phyloP scores from a whole-genome alignment of 2,113 vertebrate genomes.

The Microcebus lehilahytsara region DNA sequence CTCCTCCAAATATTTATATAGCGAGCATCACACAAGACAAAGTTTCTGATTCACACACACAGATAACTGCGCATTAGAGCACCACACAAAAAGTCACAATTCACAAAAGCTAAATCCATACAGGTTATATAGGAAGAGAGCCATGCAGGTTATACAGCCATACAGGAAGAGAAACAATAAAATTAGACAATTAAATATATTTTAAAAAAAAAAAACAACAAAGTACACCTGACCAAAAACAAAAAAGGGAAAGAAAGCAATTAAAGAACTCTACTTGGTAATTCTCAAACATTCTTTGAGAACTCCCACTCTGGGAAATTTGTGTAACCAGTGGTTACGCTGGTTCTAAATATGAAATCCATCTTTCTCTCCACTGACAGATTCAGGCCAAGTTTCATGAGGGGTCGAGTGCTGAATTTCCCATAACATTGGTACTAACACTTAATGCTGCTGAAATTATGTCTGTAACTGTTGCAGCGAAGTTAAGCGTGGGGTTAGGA shows the following conservation, averaged over 20 bases:
- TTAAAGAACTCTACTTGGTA: background rate
- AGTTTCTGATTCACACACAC: background rate
- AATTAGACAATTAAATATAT: background rate
- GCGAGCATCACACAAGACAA: background rate
- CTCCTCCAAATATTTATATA: background rate
- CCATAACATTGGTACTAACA: background rate
- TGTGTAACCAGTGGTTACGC: background rate
- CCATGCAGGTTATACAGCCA: no score
- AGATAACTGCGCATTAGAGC: background rate
- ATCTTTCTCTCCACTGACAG: background rate
- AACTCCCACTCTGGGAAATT: background rate
- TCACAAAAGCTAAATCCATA: background rate
- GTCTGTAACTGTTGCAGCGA: background rate
- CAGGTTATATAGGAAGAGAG: background rate
- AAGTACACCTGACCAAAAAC: background rate
- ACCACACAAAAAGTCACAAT: background rate
- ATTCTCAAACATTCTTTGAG: background rate
- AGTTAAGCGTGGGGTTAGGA: background rate
- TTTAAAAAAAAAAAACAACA: background rate
- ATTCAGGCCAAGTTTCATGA: background rate
- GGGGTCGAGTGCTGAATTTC: background rate
- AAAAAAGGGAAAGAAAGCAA: background rate
- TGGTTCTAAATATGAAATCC: conserved; percentile 1
- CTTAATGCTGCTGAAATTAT: background rate
- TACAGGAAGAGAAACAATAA: background rate